These are phyloP conservation scores for Conchocele bisecta DNA, from an alignment of 2,888 invertebrate species.

Conservation along the genomic window DNA sequence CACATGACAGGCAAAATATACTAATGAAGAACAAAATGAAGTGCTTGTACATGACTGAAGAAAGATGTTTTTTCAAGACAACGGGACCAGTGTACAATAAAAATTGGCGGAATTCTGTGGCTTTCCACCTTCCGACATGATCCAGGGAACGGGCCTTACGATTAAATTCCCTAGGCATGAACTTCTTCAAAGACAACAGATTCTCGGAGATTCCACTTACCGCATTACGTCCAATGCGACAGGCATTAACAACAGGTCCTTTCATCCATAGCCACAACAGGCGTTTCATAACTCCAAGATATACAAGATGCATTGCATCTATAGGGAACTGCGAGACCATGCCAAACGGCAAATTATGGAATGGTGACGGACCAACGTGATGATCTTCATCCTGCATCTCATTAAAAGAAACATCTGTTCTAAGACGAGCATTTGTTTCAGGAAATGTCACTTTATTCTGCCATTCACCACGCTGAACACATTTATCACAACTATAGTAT, in stretches of 20 bases:
- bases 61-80: constrained; percentile 54
- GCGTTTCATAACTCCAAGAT: not conserved
- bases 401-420: constrained; percentile 4
- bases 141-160: constrained; percentile 64
- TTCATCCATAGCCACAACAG: not conserved
- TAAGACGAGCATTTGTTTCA: not conserved
- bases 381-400: constrained; percentile 6
- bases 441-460: constrained; percentile 14
- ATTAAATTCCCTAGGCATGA: constrained; percentile 63
- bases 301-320: not conserved
- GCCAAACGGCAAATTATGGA: not conserved
- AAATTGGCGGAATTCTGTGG: constrained; percentile 69
- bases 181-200: constrained; percentile 6
- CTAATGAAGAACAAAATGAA: constrained; percentile 53
- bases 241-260: not conserved
- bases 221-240: constrained; percentile 28
- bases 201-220: constrained; percentile 6
- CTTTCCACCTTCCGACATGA: constrained; percentile 69
- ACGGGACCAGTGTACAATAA: constrained; percentile 69
- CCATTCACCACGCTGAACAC: constrained; percentile 42
- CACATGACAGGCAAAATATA: constrained; percentile 58
- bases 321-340: not conserved
- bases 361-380: not conserved
- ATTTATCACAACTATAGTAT: constrained; percentile 69
- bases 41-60: constrained; percentile 23